These are phyloP conservation scores for Tretioscincus oriximinensis DNA, from an alignment of 2,113 vertebrate genomes.

Conservation along the genomic window DNA sequence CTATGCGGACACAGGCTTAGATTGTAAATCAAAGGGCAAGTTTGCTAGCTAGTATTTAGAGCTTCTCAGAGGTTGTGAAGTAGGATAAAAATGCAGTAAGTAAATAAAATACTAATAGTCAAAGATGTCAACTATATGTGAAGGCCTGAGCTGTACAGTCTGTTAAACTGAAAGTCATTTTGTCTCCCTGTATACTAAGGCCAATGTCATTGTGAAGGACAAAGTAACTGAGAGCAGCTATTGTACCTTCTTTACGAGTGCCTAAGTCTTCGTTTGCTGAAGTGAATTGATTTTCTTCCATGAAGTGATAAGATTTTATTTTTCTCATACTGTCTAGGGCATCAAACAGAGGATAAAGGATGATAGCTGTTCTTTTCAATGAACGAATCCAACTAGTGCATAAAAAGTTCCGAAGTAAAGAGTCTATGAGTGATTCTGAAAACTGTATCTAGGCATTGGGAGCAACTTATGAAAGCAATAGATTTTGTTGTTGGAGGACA, in stretches of 20 bases:
- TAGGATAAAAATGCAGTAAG: too few species aligned
- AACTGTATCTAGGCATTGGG: background rate
- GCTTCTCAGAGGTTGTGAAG: too few species aligned
- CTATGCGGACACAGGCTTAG: too few species aligned
- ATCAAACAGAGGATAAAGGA: background rate
- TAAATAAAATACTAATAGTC: too few species aligned
- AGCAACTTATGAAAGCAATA: slow-evolving; percentile 11
- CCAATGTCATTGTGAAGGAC: too few species aligned
- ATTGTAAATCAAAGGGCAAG: too few species aligned
- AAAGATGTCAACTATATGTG: too few species aligned
- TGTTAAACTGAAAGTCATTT: too few species aligned
- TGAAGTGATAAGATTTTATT: background rate
- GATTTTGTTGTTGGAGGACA: slow-evolving; percentile 1
- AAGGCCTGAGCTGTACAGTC: too few species aligned
- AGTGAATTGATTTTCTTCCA: background rate
- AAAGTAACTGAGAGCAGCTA: background rate
- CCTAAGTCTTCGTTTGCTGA: background rate
- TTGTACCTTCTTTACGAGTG: background rate
- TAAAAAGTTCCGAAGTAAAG: background rate
- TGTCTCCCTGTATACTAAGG: too few species aligned
- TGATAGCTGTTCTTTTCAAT: background rate
- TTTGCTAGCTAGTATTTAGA: too few species aligned
- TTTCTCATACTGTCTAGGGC: background rate
- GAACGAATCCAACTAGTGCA: background rate
- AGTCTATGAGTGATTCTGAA: background rate